Conservation (phyloP, 2,797 vertebrate species). For the Macropodus opercularis region DNA sequence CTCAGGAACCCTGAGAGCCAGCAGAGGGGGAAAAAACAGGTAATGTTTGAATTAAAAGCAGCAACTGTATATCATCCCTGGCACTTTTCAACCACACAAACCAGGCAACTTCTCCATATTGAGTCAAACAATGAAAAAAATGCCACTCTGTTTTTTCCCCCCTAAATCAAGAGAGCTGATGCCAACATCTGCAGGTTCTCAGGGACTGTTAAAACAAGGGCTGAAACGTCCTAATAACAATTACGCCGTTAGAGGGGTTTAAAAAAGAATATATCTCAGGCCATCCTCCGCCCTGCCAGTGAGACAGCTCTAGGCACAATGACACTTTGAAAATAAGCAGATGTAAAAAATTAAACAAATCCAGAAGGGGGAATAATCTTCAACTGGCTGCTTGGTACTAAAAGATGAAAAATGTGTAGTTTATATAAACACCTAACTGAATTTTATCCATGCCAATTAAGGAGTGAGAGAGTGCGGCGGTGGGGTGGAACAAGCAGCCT, state of each 20-base stretch:
- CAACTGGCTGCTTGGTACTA: slow-evolving; percentile 91
- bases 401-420: slow-evolving; percentile 98
- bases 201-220: slow-evolving; percentile 89
- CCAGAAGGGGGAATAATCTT: slow-evolving; percentile 90
- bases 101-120: slow-evolving; percentile 95
- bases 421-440: slow-evolving; percentile 96
- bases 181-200: slow-evolving; percentile 99
- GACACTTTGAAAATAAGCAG: slow-evolving; percentile 99
- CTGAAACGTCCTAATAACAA: slow-evolving; percentile 88
- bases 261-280: slow-evolving; percentile 80
- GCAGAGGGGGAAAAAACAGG: slow-evolving; percentile 64
- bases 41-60: slow-evolving; percentile 86
- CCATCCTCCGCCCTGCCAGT: slow-evolving; percentile 74
- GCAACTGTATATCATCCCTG: slow-evolving; percentile 84
- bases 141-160: slow-evolving; percentile 78
- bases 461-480: slow-evolving; percentile 86
- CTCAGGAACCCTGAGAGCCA: slow-evolving; percentile 69
- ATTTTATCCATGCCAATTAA: slow-evolving; percentile 98
- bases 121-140: slow-evolving; percentile 97
- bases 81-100: slow-evolving; percentile 84
- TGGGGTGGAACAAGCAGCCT: slow-evolving; percentile 60
- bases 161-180: slow-evolving; percentile 83
- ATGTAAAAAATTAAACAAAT: slow-evolving; percentile 99
- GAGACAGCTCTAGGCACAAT: slow-evolving; percentile 83
- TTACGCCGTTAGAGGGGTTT: slow-evolving; percentile 79